A percentile compares a stretch with the other conserved stretches of the same genome.
Conservation (phyloP, 64 coral and sea anemone species). For the Cladopsammia gracilis region DNA sequence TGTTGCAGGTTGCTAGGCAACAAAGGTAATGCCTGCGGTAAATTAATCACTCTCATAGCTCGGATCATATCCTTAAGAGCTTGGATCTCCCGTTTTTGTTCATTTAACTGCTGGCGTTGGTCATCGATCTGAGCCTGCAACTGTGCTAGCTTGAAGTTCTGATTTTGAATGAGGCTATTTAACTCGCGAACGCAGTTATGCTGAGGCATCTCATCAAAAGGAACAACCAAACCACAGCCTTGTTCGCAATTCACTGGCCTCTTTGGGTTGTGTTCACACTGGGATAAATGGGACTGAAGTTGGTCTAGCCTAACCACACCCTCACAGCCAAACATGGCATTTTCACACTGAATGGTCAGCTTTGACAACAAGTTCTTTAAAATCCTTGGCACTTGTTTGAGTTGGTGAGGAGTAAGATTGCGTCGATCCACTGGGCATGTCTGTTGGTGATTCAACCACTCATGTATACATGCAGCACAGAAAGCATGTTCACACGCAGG, state of each 20-base stretch:
- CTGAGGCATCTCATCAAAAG: constrained; percentile 90
- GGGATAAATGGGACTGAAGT: constrained; percentile 80
- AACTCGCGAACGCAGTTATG: constrained; percentile 95
- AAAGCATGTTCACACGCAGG: constrained; percentile 93
- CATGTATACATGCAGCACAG: constrained; percentile 94
- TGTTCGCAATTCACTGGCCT: constrained; percentile 88
- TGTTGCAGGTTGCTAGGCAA: constrained; percentile 44
- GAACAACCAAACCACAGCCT: constrained; percentile 89
- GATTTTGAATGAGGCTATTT: constrained; percentile 87
- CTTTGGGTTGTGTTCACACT: constrained; percentile 96
- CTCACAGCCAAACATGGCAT: constrained; percentile 84
- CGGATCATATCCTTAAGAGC: constrained; percentile 94
- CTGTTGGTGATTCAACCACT: constrained; percentile 92
- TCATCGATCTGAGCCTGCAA: constrained; percentile 94
- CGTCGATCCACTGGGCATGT: constrained; percentile 84
- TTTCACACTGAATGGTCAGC: constrained; percentile 88
- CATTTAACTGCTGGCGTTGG: constrained; percentile 85
- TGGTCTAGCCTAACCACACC: constrained; percentile 83
- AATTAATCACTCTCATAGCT: constrained; percentile 85
- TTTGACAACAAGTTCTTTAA: constrained; percentile 91
- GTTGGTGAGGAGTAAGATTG: constrained; percentile 80
- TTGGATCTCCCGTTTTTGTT: constrained; percentile 92
- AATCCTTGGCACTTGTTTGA: constrained; percentile 96
- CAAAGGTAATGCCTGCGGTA: constrained; percentile 74
- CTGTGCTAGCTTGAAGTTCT: constrained; percentile 88